These are phyloP conservation scores for Oenanthe oenanthe DNA, from an alignment of 2,113 vertebrate genomes.

Conservation along the genomic window DNA sequence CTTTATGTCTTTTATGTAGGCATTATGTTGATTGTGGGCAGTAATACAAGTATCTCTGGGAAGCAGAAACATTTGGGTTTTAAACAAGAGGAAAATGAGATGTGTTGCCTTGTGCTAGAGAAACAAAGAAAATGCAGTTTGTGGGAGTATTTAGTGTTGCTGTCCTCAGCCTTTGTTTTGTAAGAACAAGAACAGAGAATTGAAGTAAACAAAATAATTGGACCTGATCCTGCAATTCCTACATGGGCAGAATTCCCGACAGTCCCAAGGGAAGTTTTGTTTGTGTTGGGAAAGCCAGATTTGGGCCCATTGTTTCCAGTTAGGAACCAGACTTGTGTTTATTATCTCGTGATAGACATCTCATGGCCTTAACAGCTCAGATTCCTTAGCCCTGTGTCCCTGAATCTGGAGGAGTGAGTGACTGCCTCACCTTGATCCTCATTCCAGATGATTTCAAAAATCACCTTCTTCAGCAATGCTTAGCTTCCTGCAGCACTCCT, in stretches of 20 bases:
- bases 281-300: constrained; percentile 57
- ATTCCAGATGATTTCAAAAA: not conserved
- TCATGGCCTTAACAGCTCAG: not conserved
- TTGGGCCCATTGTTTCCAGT: constrained; percentile 56
- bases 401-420: not conserved
- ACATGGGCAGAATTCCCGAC: constrained; percentile 51
- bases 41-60: not conserved
- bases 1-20: not conserved
- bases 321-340: constrained; percentile 48
- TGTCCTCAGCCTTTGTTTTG: constrained; percentile 57
- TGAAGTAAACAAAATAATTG: constrained; percentile 70
- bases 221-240: constrained; percentile 53
- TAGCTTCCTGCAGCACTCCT: not conserved
- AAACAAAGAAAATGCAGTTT: constrained; percentile 53
- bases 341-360: constrained; percentile 17
- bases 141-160: constrained; percentile 45
- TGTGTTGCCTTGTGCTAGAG: not conserved
- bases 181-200: constrained; percentile 45
- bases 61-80: not conserved
- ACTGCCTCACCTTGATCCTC: not conserved
- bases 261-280: constrained; percentile 46
- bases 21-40: not conserved
- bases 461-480: not conserved
- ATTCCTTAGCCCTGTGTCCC: not conserved
- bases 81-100: constrained; percentile 1